Base-by-base conservation (phyloP, 1,140 invertebrate genomes). In the Andricus grossulariae region DNA sequence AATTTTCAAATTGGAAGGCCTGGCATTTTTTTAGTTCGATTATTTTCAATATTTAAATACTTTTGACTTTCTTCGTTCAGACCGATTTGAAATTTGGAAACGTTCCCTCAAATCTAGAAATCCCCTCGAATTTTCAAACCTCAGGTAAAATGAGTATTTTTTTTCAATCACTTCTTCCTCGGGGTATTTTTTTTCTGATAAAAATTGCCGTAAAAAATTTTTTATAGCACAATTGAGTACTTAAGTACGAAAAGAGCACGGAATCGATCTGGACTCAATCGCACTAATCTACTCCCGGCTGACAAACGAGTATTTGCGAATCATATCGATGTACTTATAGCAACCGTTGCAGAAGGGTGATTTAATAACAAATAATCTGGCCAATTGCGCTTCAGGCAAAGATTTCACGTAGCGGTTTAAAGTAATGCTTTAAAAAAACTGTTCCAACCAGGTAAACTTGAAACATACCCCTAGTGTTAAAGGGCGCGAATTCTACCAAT, bases 251-350 rank as follows among this genome's bases (percentile, higher is more conserved):
- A 39, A 66, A 66, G 32, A 66, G 60, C 45, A 66, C 11, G 3
- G 15, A 39, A 66, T 45, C 60, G 6, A 66, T 39, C 25, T 66
- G 25, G 25, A 32, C 15, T 66, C 21, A 66, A 66, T 39, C n/a
- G 60, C 32, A 66, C 25, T 66, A 66, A 66, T 66, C 60, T 66
- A 66, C 60, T 66, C 21, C 32, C 60, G 60, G 60, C 32, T 57
- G 19, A 57, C 60, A 66, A 66, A 66, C 3, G 25, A 45, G 21
- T 66, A 66, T 66, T 66, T 21, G 25, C 32, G 32, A 60, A 60
- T 16, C 25, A 66, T 16, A 32, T 66, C 60, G 25, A 66, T 66
- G 60, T 66, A 66, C 60, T 66, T 66, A 66, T 66, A 39, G 21
- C 25, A 66, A 45, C 32, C 60, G 57, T 66, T 10, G 60, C 15